A percentile compares a stretch with the other conserved stretches of the same genome.
phyloP scores from a whole-genome alignment of 2,888 invertebrate genomes.

The Microdon myrmicae region DNA sequence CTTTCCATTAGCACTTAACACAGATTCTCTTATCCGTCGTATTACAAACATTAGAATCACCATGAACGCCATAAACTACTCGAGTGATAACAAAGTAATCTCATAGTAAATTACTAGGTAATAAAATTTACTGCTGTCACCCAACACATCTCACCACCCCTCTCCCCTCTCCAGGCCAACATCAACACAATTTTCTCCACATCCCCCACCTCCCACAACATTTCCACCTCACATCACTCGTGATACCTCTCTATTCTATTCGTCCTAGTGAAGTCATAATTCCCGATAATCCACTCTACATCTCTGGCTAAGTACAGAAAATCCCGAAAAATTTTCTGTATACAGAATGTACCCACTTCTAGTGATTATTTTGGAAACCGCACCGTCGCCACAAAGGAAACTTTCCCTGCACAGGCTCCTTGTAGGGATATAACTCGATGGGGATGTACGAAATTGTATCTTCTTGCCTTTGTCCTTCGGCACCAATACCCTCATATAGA shows the following conservation, averaged over 20 bases:
- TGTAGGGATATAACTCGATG: neutral
- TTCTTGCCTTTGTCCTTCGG: neutral
- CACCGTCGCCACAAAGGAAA: slow-evolving; percentile 3
- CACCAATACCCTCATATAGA: too few species aligned
- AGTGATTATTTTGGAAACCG: slow-evolving; percentile 2
- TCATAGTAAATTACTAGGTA: slow-evolving; percentile 18
- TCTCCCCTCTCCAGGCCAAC: too few species aligned
- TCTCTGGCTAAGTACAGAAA: slow-evolving; percentile 9
- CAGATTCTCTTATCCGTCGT: too few species aligned
- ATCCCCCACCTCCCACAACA: too few species aligned
- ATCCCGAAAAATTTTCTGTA: slow-evolving; percentile 11
- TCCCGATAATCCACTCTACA: slow-evolving; percentile 15
- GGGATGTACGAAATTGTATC: slow-evolving; percentile 4
- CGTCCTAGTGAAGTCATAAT: slow-evolving; percentile 15
- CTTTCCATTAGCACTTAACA: neutral
- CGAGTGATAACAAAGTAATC: slow-evolving; percentile 12
- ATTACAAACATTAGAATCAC: neutral
- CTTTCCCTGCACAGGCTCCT: neutral
- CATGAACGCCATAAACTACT: slow-evolving; percentile 7
- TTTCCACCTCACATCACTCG: too few species aligned
- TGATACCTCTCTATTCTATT: too few species aligned
- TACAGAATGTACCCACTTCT: slow-evolving; percentile 8
- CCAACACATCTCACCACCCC: slow-evolving; percentile 2
- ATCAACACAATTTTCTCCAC: too few species aligned
- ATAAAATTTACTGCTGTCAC: slow-evolving; percentile 15